Percentiles rank a stretch among this genome's conserved stretches.
These are phyloP conservation scores for Gnathonemus longibarbis DNA, from an alignment of 2,113 vertebrate genomes.

Conservation along the genomic window DNA sequence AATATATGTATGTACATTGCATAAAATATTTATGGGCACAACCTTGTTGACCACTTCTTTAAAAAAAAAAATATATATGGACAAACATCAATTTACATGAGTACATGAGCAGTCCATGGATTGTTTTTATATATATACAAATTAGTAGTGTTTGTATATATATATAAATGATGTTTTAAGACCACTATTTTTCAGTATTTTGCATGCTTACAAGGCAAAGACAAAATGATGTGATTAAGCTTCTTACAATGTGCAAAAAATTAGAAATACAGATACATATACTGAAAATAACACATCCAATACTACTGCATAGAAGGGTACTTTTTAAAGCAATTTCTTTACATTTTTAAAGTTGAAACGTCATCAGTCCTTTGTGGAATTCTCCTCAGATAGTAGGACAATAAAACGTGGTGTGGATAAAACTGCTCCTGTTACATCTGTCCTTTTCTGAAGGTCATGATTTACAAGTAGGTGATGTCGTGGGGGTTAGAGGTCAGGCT, in stretches of 20 bases:
- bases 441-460: conserved; percentile 26
- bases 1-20: conserved; percentile 71
- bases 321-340: conserved; percentile 88
- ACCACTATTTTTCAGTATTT: conserved; percentile 61
- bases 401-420: conserved; percentile 43
- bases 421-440: background rate
- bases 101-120: conserved; percentile 60
- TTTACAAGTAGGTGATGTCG: conserved; percentile 79
- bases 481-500: conserved; percentile 64
- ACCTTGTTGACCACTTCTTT: conserved; percentile 62
- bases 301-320: conserved; percentile 98
- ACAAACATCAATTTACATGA: conserved; percentile 33
- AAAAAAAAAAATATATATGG: conserved; percentile 13
- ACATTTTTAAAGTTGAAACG: conserved; percentile 49
- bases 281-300: conserved; percentile 57
- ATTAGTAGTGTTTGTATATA: too few species aligned
- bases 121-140: conserved; percentile 50
- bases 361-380: background rate
- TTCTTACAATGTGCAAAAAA: conserved; percentile 51
- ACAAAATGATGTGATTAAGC: conserved; percentile 62
- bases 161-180: conserved; percentile 62
- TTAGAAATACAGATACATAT: background rate
- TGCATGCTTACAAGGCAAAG: conserved; percentile 65
- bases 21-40: conserved; percentile 67
- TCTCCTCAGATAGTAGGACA: background rate